Conservation (phyloP, 2,113 vertebrate species). For the Motacilla alba region DNA sequence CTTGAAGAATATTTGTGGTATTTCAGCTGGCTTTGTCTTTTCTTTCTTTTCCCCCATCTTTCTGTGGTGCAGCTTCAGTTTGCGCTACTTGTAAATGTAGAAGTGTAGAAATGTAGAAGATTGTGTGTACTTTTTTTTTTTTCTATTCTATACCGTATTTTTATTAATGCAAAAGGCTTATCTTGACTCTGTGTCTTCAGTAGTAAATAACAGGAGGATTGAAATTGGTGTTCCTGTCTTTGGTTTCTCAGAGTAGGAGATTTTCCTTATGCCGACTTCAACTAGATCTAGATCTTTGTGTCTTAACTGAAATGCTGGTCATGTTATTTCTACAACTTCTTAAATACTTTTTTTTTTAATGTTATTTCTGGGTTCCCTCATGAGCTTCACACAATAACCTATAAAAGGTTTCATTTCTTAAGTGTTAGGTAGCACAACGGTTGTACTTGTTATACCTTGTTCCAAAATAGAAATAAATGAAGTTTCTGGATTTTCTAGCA, state of each 20-base stretch:
- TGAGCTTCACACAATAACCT: neutral
- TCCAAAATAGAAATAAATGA: neutral
- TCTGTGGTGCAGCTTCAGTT: neutral
- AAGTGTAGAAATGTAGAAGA: neutral
- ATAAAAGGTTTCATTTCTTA: neutral
- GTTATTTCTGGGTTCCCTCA: neutral
- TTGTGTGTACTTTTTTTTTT: neutral
- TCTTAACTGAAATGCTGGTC: neutral
- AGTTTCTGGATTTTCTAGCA: neutral
- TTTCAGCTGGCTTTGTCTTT: neutral
- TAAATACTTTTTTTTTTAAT: neutral
- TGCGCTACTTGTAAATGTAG: neutral
- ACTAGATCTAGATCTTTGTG: neutral
- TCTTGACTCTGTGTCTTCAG: neutral
- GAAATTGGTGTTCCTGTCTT: neutral
- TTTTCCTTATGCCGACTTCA: neutral
- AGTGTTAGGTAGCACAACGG: neutral
- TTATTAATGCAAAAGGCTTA: neutral
- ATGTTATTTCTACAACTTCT: neutral
- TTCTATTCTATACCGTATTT: neutral
- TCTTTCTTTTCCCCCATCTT: neutral
- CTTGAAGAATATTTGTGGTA: neutral
- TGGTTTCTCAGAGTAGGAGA: neutral
- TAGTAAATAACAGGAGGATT: neutral
- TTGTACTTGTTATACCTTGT: neutral